Percentiles rank a stretch among this genome's conserved stretches.
These are phyloP conservation scores for Tinea trinotella DNA, from an alignment of 2,888 invertebrate genomes.

Conservation along the genomic window DNA sequence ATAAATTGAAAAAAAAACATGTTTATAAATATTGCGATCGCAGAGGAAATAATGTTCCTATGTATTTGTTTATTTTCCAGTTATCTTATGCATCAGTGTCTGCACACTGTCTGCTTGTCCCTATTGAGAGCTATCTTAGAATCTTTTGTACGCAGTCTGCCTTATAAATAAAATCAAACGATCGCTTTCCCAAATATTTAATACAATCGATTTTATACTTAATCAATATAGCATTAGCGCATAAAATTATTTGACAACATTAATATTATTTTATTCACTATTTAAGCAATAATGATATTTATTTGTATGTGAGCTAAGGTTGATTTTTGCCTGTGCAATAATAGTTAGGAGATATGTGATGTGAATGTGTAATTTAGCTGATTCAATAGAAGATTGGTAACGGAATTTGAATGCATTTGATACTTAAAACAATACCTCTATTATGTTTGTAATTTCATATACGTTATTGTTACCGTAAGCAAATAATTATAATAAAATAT, in stretches of 20 bases:
- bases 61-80: slow-evolving; percentile 8
- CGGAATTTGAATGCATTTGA: slow-evolving; percentile 30
- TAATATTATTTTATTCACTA: too few relatives aligned
- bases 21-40: too few relatives aligned
- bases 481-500: too few relatives aligned
- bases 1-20: too few relatives aligned
- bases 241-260: neutral
- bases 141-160: slow-evolving; percentile 37
- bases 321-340: neutral
- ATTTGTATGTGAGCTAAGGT: neutral
- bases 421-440: neutral
- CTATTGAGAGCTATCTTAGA: slow-evolving; percentile 36
- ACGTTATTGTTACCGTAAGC: too few relatives aligned
- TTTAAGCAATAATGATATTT: neutral
- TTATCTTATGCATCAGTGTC: slow-evolving; percentile 30
- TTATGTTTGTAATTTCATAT: too few relatives aligned
- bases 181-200: neutral
- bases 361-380: slow-evolving; percentile 39
- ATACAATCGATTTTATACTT: neutral
- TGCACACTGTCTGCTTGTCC: slow-evolving; percentile 48
- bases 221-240: neutral
- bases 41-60: too few relatives aligned
- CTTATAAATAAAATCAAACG: slow-evolving; percentile 23
- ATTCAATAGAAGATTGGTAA: slow-evolving; percentile 43
- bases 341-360: slow-evolving; percentile 34